Evolutionary conservation across 2,888 invertebrate species (phyloP).

Genomic region (Linyphia triangularis): DNA sequence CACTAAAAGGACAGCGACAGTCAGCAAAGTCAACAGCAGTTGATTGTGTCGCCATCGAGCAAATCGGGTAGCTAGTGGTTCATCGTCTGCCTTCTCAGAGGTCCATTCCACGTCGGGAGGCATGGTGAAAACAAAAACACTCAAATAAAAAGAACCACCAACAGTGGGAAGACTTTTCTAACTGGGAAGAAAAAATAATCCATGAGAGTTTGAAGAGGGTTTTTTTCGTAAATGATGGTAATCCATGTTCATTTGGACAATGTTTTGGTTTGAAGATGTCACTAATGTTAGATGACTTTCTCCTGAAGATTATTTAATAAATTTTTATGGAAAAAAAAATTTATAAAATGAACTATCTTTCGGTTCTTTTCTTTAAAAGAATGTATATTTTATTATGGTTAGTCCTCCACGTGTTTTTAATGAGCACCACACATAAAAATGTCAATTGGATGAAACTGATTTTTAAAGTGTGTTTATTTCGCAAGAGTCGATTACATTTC

Average conservation of each 20-base stretch:
- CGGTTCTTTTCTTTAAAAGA: too few relatives aligned
- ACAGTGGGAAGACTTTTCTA: not conserved
- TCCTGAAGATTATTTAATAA: not conserved
- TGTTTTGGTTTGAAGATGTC: not conserved
- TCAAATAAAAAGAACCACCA: not conserved
- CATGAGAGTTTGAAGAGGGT: not conserved
- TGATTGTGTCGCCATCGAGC: slow-evolving; percentile 69
- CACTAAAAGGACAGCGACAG: slow-evolving; percentile 61
- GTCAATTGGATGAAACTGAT: too few relatives aligned
- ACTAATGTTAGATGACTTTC: not conserved
- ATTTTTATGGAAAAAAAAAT: too few relatives aligned
- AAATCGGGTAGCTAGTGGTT: slow-evolving; percentile 57
- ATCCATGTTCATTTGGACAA: not conserved
- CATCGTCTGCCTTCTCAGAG: slow-evolving; percentile 58
- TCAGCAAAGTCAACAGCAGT: slow-evolving; percentile 47
- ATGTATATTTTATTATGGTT: too few relatives aligned
- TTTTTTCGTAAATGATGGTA: too few relatives aligned
- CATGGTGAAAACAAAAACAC: slow-evolving; percentile 27
- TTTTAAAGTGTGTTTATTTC: too few relatives aligned
- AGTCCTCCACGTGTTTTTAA: too few relatives aligned
- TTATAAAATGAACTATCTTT: too few relatives aligned
- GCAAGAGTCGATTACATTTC: too few relatives aligned
- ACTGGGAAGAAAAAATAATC: not conserved
- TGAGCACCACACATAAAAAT: too few relatives aligned
- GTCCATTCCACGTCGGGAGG: slow-evolving; percentile 68